phyloP scores from a whole-genome alignment of 2,888 invertebrate species.

The Agrotis exclamationis region DNA sequence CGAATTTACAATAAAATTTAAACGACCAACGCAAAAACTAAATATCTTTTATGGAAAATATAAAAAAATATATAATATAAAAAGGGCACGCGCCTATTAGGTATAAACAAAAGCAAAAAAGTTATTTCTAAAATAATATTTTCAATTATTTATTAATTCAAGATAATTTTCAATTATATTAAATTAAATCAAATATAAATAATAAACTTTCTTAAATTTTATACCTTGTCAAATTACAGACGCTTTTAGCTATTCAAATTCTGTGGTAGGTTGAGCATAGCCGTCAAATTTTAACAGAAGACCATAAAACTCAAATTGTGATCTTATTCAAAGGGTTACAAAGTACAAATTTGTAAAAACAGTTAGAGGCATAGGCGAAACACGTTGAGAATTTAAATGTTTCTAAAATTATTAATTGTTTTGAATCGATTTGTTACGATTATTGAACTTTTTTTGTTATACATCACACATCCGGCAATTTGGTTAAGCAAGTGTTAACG shows the following conservation, averaged over 20 bases:
- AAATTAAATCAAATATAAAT: too few relatives aligned
- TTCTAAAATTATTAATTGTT: conserved; percentile 74
- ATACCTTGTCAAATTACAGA: background rate
- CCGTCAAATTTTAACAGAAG: conserved; percentile 52
- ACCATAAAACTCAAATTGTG: conserved; percentile 40
- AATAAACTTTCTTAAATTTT: background rate
- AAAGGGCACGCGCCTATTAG: too few relatives aligned
- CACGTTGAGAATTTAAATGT: conserved; percentile 69
- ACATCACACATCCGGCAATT: conserved; percentile 71
- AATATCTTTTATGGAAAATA: background rate
- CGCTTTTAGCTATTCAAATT: conserved; percentile 50
- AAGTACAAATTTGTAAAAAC: conserved; percentile 65
- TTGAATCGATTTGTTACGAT: conserved; percentile 82
- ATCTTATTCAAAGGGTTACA: conserved; percentile 60
- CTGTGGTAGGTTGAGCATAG: conserved; percentile 34
- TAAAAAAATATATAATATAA: background rate
- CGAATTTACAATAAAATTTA: too few relatives aligned
- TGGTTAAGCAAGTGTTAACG: conserved; percentile 58
- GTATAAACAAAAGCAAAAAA: background rate
- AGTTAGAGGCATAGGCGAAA: conserved; percentile 52
- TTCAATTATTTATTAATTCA: too few relatives aligned
- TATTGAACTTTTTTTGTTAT: conserved; percentile 71
- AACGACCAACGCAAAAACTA: background rate
- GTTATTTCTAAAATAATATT: background rate
- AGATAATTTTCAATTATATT: too few relatives aligned